Evolutionary conservation across 2,797 vertebrate genomes (phyloP).

Genomic region (Tragopan temminckii): DNA sequence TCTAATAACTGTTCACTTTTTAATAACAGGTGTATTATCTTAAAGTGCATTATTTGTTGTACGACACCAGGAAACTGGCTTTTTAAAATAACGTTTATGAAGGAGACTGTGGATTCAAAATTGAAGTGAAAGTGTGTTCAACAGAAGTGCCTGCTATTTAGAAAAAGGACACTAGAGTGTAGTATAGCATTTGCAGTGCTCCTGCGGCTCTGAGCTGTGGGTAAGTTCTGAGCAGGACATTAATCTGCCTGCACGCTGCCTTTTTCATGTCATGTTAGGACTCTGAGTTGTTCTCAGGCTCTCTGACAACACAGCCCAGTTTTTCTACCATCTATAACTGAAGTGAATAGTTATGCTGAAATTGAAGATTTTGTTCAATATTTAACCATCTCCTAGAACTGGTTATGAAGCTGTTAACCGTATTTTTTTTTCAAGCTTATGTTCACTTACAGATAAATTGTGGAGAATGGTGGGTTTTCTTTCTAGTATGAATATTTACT

Average conservation of each 20-base stretch:
- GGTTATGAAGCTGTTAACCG: not conserved
- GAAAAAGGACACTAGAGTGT: slow-evolving; percentile 72
- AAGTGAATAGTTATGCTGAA: not conserved
- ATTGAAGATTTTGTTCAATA: not conserved
- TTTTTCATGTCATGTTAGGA: not conserved
- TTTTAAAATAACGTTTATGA: not conserved
- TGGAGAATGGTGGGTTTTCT: not conserved
- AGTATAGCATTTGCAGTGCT: slow-evolving; percentile 35
- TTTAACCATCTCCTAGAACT: not conserved
- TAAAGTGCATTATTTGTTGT: not conserved
- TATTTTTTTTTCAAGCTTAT: not conserved
- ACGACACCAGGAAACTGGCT: not conserved
- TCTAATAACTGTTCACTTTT: not conserved
- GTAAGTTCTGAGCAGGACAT: not conserved
- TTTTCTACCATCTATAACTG: not conserved
- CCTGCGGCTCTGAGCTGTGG: accelerated
- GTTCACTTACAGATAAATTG: not conserved
- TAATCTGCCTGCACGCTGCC: not conserved
- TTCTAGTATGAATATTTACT: not conserved
- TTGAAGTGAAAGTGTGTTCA: not conserved
- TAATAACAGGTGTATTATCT: not conserved
- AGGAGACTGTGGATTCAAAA: not conserved
- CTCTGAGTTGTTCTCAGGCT: slow-evolving; percentile 12
- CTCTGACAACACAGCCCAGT: not conserved
- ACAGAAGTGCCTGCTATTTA: not conserved